These are phyloP conservation scores for Drosophila ercepeae DNA, from an alignment of 1,140 invertebrate genomes.

Conservation along the genomic window DNA sequence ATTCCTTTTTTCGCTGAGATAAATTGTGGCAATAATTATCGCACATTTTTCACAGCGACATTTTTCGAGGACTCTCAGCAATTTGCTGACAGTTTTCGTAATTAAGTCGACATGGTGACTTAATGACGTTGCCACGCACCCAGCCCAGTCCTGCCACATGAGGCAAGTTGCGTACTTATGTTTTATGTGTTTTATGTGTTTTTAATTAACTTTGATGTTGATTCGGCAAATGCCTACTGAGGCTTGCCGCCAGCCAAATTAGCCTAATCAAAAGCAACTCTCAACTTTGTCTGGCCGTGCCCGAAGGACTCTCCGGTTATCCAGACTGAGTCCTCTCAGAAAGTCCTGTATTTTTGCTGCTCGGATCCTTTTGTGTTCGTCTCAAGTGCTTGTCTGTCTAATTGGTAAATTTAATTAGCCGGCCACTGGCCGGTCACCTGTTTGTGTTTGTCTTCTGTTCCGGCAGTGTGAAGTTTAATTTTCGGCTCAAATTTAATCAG, in stretches of 20 bases:
- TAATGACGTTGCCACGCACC: conserved; percentile 40
- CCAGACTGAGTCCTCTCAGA: not conserved
- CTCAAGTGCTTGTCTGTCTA: conserved; percentile 74
- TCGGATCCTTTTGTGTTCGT: conserved; percentile 4
- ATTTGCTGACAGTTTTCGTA: conserved; percentile 65
- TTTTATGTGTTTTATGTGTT: conserved; percentile 74
- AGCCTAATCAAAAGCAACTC: conserved; percentile 51
- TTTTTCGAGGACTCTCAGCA: conserved; percentile 64
- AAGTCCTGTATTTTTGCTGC: not conserved
- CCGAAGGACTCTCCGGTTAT: conserved; percentile 18
- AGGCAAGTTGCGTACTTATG: conserved; percentile 41
- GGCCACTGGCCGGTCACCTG: conserved; percentile 20
- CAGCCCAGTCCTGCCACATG: conserved; percentile 1
- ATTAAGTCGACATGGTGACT: conserved; percentile 63
- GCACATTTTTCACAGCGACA: conserved; percentile 70
- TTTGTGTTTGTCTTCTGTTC: conserved; percentile 15
- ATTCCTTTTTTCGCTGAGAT: conserved; percentile 38
- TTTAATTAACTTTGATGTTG: conserved; percentile 76
- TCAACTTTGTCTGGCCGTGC: conserved; percentile 18
- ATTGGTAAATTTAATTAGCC: conserved; percentile 77
- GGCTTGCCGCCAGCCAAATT: conserved; percentile 42
- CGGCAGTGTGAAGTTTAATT: conserved; percentile 41
- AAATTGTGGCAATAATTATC: conserved; percentile 78
- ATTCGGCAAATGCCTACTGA: conserved; percentile 24
- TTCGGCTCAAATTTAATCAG: conserved; percentile 50